A percentile compares a stretch with the other conserved stretches of the same genome.
phyloP scores from a whole-genome alignment of 1,140 invertebrate genomes.

The Meloidogyne chitwoodi region DNA sequence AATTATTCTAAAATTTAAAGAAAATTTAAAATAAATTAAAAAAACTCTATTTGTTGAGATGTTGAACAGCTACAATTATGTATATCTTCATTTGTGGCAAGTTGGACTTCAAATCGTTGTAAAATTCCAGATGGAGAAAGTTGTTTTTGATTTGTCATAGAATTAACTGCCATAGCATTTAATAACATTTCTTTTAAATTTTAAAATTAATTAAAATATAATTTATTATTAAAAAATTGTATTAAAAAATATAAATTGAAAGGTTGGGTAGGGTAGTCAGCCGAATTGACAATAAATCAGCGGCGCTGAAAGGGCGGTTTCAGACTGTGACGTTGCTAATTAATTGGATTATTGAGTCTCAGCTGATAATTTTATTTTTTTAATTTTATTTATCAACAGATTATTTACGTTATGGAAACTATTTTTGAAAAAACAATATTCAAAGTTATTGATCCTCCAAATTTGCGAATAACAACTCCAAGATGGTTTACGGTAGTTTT shows the following conservation, averaged over 20 bases:
- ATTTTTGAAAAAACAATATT: slow-evolving; percentile 28
- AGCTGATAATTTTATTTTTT: too few relatives aligned
- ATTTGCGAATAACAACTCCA: slow-evolving; percentile 37
- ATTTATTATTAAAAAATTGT: too few relatives aligned
- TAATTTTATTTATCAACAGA: too few relatives aligned
- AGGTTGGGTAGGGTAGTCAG: too few relatives aligned
- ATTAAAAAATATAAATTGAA: too few relatives aligned
- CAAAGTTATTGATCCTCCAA: slow-evolving; percentile 37
- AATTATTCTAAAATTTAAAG: neutral
- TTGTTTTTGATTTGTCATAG: neutral
- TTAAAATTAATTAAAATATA: neutral
- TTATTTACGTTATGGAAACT: slow-evolving; percentile 14
- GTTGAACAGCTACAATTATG: slow-evolving; percentile 2
- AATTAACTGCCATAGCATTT: neutral
- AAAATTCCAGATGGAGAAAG: slow-evolving; percentile 4
- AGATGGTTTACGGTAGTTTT: slow-evolving; percentile 37
- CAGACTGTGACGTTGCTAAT: too few relatives aligned
- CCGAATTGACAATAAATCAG: too few relatives aligned
- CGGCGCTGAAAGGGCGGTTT: too few relatives aligned
- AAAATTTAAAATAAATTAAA: neutral
- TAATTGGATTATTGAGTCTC: too few relatives aligned
- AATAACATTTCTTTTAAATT: neutral
- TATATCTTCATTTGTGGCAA: neutral
- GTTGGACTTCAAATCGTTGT: slow-evolving; percentile 10
- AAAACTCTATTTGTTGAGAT: slow-evolving; percentile 12